phyloP scores from a whole-genome alignment of 2,113 vertebrate genomes.

The Capreolus pygargus region DNA sequence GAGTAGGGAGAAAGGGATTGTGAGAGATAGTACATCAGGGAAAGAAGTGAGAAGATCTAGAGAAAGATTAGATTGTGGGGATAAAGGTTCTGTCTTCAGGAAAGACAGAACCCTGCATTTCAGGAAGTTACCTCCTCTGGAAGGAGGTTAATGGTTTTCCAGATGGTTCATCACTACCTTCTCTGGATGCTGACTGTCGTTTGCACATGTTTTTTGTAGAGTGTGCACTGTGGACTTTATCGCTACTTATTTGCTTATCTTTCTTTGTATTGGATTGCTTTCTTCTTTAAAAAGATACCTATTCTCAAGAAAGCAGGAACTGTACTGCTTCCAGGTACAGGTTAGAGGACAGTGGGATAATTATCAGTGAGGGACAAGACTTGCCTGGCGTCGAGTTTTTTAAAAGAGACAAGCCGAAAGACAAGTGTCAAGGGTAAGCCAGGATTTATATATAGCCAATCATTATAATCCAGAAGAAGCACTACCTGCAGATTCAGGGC shows the following conservation, averaged over 20 bases:
- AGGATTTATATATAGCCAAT: background rate
- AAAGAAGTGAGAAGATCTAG: background rate
- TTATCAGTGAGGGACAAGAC: background rate
- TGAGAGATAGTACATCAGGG: background rate
- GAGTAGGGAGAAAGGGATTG: background rate
- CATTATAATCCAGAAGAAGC: background rate
- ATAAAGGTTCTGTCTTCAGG: background rate
- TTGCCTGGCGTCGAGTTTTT: background rate
- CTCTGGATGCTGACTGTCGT: background rate
- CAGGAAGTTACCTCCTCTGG: background rate
- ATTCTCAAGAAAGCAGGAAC: background rate
- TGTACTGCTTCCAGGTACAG: background rate
- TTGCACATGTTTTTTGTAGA: background rate
- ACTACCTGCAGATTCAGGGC: background rate
- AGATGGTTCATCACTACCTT: background rate
- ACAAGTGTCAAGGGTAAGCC: background rate
- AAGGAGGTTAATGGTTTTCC: background rate
- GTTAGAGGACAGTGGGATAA: background rate
- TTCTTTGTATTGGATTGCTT: background rate
- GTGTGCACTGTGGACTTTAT: background rate
- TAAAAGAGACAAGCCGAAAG: background rate
- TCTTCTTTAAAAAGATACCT: background rate
- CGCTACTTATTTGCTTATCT: background rate
- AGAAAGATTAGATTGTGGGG: background rate
- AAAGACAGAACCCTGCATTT: background rate